Percentiles rank a stretch among this genome's conserved stretches.
Conservation (phyloP, 1,140 invertebrate species). For the Heliconius himera region DNA sequence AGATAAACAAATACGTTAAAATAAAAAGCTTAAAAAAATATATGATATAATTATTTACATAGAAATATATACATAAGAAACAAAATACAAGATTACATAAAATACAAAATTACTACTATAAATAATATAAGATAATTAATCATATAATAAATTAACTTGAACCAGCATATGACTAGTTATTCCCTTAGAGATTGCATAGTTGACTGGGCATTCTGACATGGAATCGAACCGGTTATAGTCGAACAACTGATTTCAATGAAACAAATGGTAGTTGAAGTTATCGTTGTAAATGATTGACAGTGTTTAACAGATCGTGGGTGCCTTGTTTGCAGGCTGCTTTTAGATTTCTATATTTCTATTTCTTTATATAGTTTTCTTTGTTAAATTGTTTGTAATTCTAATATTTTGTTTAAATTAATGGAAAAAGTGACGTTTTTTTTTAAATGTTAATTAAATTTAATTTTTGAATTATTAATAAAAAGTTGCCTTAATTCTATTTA, state of each 20-base stretch:
- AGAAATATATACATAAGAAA: neutral
- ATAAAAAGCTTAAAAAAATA: too few species aligned
- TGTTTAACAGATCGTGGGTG: constrained; percentile 15
- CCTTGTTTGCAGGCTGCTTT: neutral
- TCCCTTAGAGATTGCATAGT: constrained; percentile 24
- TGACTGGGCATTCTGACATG: constrained; percentile 26
- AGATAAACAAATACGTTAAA: too few species aligned
- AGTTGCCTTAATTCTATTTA: too few species aligned
- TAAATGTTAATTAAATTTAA: too few species aligned
- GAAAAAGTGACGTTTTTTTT: too few species aligned
- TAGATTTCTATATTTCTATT: neutral
- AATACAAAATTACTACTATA: constrained; percentile 2
- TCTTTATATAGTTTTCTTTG: neutral
- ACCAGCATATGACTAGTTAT: constrained; percentile 20
- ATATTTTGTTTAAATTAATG: too few species aligned
- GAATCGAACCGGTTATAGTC: constrained; percentile 22
- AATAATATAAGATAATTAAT: constrained; percentile 18
- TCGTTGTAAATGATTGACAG: constrained; percentile 19
- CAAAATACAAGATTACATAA: neutral
- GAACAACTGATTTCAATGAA: constrained; percentile 27
- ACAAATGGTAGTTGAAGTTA: constrained; percentile 30
- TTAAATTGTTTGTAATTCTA: neutral
- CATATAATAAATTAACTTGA: constrained; percentile 20
- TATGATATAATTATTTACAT: neutral
- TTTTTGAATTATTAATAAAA: too few species aligned